Evolutionary conservation across 2,113 vertebrate genomes (phyloP).

Genomic region (Platysteira castanea): DNA sequence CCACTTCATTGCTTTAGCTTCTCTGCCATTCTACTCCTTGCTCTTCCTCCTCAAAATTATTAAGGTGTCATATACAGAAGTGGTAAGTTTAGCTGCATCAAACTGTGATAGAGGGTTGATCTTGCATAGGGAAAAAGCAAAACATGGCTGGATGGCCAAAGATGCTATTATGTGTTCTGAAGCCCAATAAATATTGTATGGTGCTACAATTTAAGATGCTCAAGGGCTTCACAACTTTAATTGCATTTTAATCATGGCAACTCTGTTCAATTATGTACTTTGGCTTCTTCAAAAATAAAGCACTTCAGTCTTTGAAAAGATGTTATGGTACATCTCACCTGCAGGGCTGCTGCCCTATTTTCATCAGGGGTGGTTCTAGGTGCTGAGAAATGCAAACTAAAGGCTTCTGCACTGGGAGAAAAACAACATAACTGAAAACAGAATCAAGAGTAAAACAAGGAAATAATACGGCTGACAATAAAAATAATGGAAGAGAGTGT

Average conservation of each 20-base stretch:
- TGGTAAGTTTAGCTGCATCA: background rate
- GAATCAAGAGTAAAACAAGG: background rate
- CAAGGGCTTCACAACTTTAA: slow-evolving; percentile 17
- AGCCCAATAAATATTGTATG: slow-evolving; percentile 42
- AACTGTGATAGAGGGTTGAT: background rate
- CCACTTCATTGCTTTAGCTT: background rate
- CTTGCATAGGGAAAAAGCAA: background rate
- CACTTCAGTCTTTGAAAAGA: background rate
- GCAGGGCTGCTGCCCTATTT: background rate
- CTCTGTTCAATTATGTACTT: slow-evolving; percentile 9
- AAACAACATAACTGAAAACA: background rate
- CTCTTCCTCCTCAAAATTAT: background rate
- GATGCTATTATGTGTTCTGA: slow-evolving; percentile 30
- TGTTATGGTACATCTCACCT: background rate
- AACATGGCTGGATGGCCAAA: slow-evolving; percentile 9
- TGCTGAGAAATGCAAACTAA: background rate
- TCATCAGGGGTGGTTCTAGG: background rate
- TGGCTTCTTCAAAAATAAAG: background rate
- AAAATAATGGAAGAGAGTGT: background rate
- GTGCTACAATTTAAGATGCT: background rate
- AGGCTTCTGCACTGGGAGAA: background rate
- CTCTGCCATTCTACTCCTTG: background rate
- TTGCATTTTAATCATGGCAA: slow-evolving; percentile 21
- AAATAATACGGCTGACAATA: background rate
- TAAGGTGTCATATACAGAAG: background rate